Evolutionary conservation across 1,140 invertebrate species (phyloP).

Genomic region (Drosophila grimshawi): DNA sequence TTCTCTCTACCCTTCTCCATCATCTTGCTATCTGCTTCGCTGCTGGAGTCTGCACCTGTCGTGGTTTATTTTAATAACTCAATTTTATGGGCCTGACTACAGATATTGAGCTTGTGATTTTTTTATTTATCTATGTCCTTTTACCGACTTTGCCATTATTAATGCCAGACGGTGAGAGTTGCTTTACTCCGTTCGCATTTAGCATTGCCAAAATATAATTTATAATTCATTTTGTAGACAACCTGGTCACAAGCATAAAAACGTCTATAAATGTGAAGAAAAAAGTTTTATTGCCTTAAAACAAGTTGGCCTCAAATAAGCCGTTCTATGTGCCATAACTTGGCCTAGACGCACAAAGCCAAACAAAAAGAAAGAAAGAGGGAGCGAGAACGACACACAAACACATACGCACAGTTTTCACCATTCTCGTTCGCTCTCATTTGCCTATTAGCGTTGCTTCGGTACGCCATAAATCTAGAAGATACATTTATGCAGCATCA

Average conservation of each 20-base stretch:
- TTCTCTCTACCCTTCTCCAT: slow-evolving; percentile 11
- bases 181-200: slow-evolving; percentile 34
- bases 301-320: slow-evolving; percentile 44
- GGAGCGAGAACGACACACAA: slow-evolving; percentile 1
- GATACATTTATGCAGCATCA: slow-evolving; percentile 65
- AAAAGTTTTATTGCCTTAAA: slow-evolving; percentile 76
- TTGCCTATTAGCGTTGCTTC: slow-evolving; percentile 74
- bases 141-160: slow-evolving; percentile 57
- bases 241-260: slow-evolving; percentile 60
- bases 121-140: slow-evolving; percentile 68
- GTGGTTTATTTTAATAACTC: slow-evolving; percentile 67
- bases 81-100: slow-evolving; percentile 65
- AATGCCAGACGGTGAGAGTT: slow-evolving; percentile 51
- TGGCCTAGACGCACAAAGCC: slow-evolving; percentile 16
- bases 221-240: slow-evolving; percentile 65
- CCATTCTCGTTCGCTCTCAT: slow-evolving; percentile 52
- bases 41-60: slow-evolving; percentile 55
- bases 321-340: slow-evolving; percentile 18
- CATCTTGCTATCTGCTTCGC: slow-evolving; percentile 6
- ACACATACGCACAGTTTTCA: neutral
- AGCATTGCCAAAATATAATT: slow-evolving; percentile 66
- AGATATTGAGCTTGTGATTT: slow-evolving; percentile 53
- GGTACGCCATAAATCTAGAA: slow-evolving; percentile 70
- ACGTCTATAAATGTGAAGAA: slow-evolving; percentile 58
- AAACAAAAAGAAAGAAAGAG: neutral